Conservation (phyloP, 1,140 invertebrate species). For the Fopius arisanus region DNA sequence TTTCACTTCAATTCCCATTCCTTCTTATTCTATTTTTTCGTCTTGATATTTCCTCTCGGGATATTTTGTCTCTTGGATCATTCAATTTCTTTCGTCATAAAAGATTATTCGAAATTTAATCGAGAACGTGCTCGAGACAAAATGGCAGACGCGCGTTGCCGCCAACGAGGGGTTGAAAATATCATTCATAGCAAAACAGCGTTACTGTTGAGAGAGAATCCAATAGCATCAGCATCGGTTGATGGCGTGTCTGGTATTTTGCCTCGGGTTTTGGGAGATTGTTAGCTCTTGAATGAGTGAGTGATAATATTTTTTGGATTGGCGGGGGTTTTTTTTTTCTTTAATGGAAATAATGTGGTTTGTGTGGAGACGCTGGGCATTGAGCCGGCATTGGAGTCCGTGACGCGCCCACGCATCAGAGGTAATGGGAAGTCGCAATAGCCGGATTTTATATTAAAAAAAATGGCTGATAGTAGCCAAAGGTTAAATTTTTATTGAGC, state of each 20-base stretch:
- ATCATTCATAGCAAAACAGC: neutral
- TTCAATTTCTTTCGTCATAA: neutral
- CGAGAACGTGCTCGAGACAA: constrained; percentile 7
- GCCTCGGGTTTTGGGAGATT: neutral
- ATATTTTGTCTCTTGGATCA: neutral
- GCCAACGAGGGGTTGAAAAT: constrained; percentile 2
- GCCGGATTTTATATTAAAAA: constrained; percentile 12
- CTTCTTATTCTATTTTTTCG: neutral
- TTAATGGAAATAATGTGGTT: neutral
- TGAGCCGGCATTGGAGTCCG: constrained; percentile 20
- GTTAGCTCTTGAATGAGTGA: neutral
- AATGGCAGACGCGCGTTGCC: constrained; percentile 22
- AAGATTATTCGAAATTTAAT: no score
- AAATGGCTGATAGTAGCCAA: neutral
- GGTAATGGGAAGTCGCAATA: neutral
- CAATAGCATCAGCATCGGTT: neutral
- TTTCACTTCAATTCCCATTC: neutral
- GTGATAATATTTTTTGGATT: constrained; percentile 18
- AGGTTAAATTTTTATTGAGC: no score
- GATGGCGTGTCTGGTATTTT: constrained; percentile 38
- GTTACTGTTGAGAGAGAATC: neutral
- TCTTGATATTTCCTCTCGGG: neutral
- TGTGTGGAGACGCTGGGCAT: constrained; percentile 47
- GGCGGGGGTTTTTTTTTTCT: neutral
- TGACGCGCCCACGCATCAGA: constrained; percentile 36